Evolutionary conservation across 2,888 invertebrate genomes (phyloP).

Genomic region (Ectobius pallidus): DNA sequence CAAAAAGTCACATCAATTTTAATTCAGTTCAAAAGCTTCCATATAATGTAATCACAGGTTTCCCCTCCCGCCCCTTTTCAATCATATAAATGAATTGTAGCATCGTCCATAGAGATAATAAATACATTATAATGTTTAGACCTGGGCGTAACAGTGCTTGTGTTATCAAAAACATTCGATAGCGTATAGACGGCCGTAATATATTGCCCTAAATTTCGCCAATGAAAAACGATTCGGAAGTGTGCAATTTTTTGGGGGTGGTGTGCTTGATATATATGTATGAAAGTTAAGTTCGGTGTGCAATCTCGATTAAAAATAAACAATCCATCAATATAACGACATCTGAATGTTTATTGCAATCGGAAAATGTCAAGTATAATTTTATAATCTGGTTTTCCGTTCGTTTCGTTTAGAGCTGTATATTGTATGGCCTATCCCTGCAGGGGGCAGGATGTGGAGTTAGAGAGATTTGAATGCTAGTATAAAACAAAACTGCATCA

Average conservation of each 20-base stretch:
- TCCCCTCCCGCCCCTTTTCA: neutral
- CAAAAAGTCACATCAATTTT: neutral
- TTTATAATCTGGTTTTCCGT: constrained; percentile 42
- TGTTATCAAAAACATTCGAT: constrained; percentile 29
- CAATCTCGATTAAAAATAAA: constrained; percentile 37
- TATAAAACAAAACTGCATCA: constrained; percentile 28
- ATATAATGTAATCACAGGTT: neutral
- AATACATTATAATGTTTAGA: constrained; percentile 20
- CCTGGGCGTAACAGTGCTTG: neutral
- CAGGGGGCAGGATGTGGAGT: neutral
- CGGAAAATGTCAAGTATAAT: constrained; percentile 42
- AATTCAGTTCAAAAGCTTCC: neutral
- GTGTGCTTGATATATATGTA: neutral
- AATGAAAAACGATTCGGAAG: constrained; percentile 27
- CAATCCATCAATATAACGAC: constrained; percentile 40
- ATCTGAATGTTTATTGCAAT: constrained; percentile 42
- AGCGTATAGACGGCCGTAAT: constrained; percentile 23
- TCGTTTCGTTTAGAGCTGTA: constrained; percentile 11
- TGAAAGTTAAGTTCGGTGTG: constrained; percentile 26
- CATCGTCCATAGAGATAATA: constrained; percentile 12
- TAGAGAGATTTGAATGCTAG: constrained; percentile 16
- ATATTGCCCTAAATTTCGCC: constrained; percentile 23
- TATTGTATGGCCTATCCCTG: neutral
- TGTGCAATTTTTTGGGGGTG: constrained; percentile 4
- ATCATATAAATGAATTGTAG: constrained; percentile 23